phyloP scores from a whole-genome alignment of 2,113 vertebrate species.

The Pseudorectes ferrugineus region DNA sequence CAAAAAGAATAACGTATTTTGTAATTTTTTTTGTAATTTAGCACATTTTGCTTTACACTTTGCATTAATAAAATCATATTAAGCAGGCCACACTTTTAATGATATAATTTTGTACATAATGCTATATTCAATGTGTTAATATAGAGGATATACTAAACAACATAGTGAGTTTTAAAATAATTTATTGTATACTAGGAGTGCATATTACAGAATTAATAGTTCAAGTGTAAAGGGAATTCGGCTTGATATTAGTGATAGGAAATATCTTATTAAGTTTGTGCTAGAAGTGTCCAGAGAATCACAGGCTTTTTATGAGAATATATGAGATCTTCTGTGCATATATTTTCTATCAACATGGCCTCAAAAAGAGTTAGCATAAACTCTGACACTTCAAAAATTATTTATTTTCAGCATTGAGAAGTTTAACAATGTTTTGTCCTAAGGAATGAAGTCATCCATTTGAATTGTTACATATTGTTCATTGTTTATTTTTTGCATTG shows the following conservation, averaged over 20 bases:
- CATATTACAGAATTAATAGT: not conserved
- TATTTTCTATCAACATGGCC: not conserved
- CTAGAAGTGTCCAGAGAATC: not conserved
- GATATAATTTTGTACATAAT: not conserved
- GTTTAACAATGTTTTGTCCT: not conserved
- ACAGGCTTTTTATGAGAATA: not conserved
- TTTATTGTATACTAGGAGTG: not conserved
- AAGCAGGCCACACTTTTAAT: not conserved
- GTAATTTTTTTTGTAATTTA: not conserved
- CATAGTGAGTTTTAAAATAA: not conserved
- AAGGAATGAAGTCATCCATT: not conserved
- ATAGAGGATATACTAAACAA: not conserved
- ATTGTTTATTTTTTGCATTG: not conserved
- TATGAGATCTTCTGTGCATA: not conserved
- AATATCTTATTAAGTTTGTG: not conserved
- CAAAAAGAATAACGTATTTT: not conserved
- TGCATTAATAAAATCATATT: not conserved
- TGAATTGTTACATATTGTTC: not conserved
- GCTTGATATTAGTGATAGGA: not conserved
- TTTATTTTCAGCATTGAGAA: not conserved
- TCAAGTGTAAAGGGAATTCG: not conserved
- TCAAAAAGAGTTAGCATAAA: conserved; percentile 9
- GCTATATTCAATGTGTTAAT: not conserved
- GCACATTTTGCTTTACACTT: not conserved
- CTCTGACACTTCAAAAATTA: not conserved